These are phyloP conservation scores for Neosilurus mollespiculum DNA, from an alignment of 2,797 vertebrate species.

Conservation along the genomic window DNA sequence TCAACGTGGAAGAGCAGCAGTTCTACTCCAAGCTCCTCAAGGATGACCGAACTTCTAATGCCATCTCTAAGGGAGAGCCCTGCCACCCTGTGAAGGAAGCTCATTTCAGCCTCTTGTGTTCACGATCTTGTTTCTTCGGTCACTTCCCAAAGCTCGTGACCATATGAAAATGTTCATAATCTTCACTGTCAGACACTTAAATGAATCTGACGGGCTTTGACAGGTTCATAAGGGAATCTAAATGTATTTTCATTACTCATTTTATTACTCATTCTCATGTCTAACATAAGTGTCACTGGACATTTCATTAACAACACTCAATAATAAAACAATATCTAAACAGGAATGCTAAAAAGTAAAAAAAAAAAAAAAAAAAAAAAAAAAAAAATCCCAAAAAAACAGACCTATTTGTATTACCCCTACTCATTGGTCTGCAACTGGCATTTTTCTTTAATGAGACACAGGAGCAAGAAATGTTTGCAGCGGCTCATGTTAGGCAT, in stretches of 20 bases:
- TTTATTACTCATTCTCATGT: constrained; percentile 8
- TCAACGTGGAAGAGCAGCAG: no score
- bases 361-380: background rate
- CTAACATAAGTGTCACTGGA: background rate
- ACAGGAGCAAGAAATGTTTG: background rate
- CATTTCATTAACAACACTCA: background rate
- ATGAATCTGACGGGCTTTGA: background rate
- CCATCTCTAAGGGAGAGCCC: no score
- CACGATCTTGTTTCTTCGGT: no score
- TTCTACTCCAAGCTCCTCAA: no score
- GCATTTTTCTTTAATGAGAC: background rate
- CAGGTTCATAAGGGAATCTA: background rate
- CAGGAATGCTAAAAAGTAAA: background rate
- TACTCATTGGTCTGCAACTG: background rate
- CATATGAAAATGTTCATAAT: background rate
- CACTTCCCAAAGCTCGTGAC: no score
- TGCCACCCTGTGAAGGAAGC: no score
- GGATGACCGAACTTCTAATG: no score
- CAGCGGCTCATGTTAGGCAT: background rate
- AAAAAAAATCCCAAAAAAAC: background rate
- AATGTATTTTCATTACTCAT: background rate
- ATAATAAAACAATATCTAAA: background rate
- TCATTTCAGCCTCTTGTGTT: no score
- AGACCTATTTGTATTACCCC: background rate
- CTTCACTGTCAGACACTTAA: background rate